Conservation (phyloP, 2,113 vertebrate genomes). For the Microtus montanus region DNA sequence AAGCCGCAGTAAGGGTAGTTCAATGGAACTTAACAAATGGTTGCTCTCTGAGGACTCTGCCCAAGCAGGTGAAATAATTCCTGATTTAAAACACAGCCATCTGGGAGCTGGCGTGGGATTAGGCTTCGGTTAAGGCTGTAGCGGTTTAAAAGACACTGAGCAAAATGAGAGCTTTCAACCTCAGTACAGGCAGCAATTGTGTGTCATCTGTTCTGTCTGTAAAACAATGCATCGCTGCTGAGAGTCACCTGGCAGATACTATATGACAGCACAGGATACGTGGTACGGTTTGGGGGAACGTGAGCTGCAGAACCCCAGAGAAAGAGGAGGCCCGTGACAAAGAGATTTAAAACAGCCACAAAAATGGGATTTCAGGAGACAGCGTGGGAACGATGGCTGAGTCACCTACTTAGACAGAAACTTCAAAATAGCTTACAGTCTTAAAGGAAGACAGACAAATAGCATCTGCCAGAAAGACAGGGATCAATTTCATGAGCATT, state of each 20-base stretch:
- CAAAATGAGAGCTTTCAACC: neutral
- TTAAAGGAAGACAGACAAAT: neutral
- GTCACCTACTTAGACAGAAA: neutral
- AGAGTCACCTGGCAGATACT: neutral
- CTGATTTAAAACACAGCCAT: slow-evolving; percentile 5
- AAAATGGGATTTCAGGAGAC: neutral
- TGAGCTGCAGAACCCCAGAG: neutral
- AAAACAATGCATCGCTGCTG: neutral
- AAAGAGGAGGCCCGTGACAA: neutral
- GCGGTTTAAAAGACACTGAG: neutral
- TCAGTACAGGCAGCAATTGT: neutral
- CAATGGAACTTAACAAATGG: neutral
- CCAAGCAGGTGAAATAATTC: neutral
- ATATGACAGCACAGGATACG: neutral
- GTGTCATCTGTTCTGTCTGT: neutral
- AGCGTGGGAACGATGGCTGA: neutral
- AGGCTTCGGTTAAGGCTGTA: neutral
- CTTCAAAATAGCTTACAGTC: neutral
- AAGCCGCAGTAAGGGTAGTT: neutral
- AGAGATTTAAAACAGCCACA: neutral
- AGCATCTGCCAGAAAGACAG: neutral
- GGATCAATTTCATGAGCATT: neutral
- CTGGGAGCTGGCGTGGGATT: neutral
- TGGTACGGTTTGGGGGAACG: neutral
- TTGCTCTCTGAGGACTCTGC: neutral